Conservation (phyloP, 2,888 invertebrate species). For the Acanthococcus lagerstroemiae region DNA sequence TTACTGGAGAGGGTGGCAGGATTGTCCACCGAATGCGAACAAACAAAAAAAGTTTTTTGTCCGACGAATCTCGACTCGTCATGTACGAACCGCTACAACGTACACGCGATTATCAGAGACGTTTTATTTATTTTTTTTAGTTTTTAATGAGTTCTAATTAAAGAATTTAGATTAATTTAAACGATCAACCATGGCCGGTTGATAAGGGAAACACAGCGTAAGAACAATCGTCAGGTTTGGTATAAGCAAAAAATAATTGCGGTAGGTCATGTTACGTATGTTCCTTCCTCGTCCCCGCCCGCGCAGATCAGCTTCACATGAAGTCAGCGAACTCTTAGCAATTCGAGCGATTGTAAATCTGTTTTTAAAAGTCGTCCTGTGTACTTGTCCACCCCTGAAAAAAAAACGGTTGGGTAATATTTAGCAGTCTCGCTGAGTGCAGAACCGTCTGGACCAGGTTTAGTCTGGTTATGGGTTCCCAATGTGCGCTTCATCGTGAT, state of each 20-base stretch:
- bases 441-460: conserved; percentile 28
- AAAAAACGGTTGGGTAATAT: conserved; percentile 27
- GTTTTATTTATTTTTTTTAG: conserved; percentile 4
- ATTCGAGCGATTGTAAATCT: conserved; percentile 30
- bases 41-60: too few species aligned
- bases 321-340: conserved; percentile 29
- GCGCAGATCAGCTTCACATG: conserved; percentile 16
- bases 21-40: too few species aligned
- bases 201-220: conserved; percentile 9
- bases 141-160: conserved; percentile 28
- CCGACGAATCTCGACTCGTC: too few species aligned
- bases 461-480: conserved; percentile 28
- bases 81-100: too few species aligned
- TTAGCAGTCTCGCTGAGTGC: conserved; percentile 24
- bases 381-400: conserved; percentile 30
- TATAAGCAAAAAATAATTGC: conserved; percentile 28
- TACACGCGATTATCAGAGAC: too few species aligned
- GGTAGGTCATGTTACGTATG: conserved; percentile 28
- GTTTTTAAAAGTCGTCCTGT: conserved; percentile 29
- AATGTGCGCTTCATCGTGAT: background rate
- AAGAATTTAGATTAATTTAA: conserved; percentile 27
- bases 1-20: too few species aligned
- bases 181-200: conserved; percentile 26
- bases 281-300: conserved; percentile 28
- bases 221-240: conserved; percentile 28